phyloP scores from a whole-genome alignment of 2,113 vertebrate species.

The rabbit (Oryctolagus cuniculus) region DNA sequence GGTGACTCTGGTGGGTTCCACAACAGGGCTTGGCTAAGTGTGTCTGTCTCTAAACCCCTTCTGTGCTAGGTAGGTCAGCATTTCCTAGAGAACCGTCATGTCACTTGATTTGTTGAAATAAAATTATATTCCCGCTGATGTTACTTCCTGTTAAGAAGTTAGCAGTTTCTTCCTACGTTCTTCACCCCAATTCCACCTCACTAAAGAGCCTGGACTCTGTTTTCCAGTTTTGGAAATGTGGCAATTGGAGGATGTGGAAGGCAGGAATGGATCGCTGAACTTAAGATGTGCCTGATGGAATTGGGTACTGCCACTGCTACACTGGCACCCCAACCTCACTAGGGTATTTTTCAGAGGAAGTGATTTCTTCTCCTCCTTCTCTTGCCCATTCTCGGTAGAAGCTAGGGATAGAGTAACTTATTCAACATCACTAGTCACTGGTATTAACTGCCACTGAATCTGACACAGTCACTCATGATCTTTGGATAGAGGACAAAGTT shows the following conservation, averaged over 20 bases:
- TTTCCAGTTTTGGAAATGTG: not conserved
- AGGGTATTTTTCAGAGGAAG: fast-evolving
- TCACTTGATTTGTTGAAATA: not conserved
- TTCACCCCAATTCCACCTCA: not conserved
- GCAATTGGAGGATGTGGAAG: not conserved
- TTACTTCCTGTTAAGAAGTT: not conserved
- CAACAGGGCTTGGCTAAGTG: fast-evolving
- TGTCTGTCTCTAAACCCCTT: not conserved
- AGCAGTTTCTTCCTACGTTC: not conserved
- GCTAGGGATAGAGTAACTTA: not conserved
- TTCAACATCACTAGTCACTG: not conserved
- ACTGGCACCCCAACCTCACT: not conserved
- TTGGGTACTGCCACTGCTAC: no score
- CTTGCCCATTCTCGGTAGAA: not conserved
- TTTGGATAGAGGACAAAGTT: not conserved
- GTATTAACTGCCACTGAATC: not conserved
- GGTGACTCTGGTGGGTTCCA: not conserved
- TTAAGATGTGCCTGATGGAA: not conserved
- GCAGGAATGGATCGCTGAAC: not conserved
- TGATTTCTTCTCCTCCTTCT: not conserved
- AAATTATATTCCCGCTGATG: not conserved
- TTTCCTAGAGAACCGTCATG: not conserved
- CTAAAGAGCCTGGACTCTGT: not conserved
- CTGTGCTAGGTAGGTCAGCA: not conserved
- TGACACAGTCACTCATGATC: no score